Conservation (phyloP, 1,140 invertebrate species). For the Eupristina koningsbergeri region DNA sequence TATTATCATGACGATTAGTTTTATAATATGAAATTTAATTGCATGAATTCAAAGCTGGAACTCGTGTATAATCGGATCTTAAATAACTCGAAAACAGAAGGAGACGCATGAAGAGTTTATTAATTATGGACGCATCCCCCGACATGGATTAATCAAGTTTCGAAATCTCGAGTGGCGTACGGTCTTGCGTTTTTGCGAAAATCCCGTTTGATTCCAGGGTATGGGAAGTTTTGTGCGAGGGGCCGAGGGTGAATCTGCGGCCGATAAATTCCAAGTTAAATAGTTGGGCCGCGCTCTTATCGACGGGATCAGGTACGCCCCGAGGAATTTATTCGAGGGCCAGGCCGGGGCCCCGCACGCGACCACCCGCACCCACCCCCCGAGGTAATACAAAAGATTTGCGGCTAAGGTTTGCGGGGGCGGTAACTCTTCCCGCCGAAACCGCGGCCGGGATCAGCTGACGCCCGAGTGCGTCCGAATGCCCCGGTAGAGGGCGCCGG, state of each 20-base stretch:
- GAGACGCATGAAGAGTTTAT: background rate
- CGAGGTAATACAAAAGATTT: background rate
- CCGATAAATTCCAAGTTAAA: slow-evolving; percentile 43
- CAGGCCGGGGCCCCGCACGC: too few species aligned
- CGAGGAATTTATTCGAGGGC: slow-evolving; percentile 17
- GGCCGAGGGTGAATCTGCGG: background rate
- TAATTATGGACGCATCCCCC: slow-evolving; percentile 12
- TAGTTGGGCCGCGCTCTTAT: slow-evolving; percentile 9
- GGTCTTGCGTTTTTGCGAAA: slow-evolving; percentile 13
- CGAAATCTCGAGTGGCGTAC: slow-evolving; percentile 30
- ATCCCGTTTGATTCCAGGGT: background rate
- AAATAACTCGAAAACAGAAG: background rate
- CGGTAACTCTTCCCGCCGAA: background rate
- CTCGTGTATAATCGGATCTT: background rate
- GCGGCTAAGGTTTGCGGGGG: background rate
- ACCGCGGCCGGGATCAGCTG: background rate
- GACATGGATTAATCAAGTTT: background rate
- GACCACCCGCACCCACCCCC: too few species aligned
- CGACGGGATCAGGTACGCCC: background rate
- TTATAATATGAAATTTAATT: background rate
- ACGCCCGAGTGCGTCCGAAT: background rate
- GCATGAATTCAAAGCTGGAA: background rate
- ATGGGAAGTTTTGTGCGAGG: slow-evolving; percentile 2
- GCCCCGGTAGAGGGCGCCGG: background rate
- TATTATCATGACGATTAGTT: too few species aligned